Percentiles rank a stretch among this genome's conserved stretches.
phyloP scores from a whole-genome alignment of 2,888 invertebrate species.

The Fabriciana adippe region DNA sequence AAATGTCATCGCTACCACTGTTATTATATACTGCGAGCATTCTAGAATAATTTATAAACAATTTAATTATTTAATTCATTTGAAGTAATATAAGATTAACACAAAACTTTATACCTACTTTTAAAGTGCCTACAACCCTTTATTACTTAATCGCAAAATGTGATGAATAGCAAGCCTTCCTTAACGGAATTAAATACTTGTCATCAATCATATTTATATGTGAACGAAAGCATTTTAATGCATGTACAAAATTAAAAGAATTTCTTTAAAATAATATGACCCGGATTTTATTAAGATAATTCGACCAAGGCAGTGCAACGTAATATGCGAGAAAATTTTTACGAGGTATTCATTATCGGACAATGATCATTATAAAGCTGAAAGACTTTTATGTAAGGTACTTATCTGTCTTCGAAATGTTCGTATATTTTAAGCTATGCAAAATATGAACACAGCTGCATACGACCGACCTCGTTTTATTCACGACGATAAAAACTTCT shows the following conservation, averaged over 20 bases:
- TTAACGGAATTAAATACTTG: conserved; percentile 40
- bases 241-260: conserved; percentile 37
- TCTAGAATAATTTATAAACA: no score
- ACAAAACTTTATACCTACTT: not conserved
- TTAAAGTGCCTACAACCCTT: conserved; percentile 1
- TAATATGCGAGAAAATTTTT: conserved; percentile 54
- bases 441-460: conserved; percentile 31
- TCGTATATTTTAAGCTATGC: conserved; percentile 25
- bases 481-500: conserved; percentile 13
- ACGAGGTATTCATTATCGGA: conserved; percentile 55
- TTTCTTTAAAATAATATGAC: conserved; percentile 39
- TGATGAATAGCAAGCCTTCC: conserved; percentile 39
- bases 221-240: conserved; percentile 20
- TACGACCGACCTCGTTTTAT: conserved; percentile 25
- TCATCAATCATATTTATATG: conserved; percentile 42
- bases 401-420: conserved; percentile 30
- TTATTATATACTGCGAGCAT: no score
- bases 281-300: conserved; percentile 41
- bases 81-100: no score
- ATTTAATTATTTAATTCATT: no score
- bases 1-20: no score
- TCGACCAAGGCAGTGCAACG: conserved; percentile 40
- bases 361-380: conserved; percentile 41
- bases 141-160: conserved; percentile 32
- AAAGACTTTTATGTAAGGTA: conserved; percentile 30